A percentile compares a stretch with the other conserved stretches of the same genome.
These are phyloP conservation scores for Panagrolaimus sp. DNA, from an alignment of 1,140 invertebrate species.

Conservation along the genomic window DNA sequence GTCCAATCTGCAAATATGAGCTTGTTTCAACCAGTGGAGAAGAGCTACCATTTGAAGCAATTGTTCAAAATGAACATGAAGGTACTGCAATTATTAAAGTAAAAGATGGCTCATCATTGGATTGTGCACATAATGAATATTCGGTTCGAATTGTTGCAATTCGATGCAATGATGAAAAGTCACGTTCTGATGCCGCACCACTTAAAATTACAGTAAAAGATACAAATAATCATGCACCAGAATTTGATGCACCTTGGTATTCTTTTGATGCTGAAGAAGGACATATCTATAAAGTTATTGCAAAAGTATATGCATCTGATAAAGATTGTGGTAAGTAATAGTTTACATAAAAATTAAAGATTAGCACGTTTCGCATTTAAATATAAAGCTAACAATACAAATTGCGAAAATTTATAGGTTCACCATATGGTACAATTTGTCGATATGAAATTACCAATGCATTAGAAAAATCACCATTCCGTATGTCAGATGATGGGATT, in stretches of 20 bases:
- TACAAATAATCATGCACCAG: slow-evolving; percentile 54
- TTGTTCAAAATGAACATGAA: slow-evolving; percentile 46
- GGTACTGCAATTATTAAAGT: slow-evolving; percentile 49
- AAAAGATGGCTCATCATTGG: slow-evolving; percentile 29
- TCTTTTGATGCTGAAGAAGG: slow-evolving; percentile 54
- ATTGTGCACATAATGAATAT: slow-evolving; percentile 47
- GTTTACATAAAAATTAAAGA: too few relatives aligned
- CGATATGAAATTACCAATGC: slow-evolving; percentile 57
- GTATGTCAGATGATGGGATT: slow-evolving; percentile 53
- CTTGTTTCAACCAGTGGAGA: slow-evolving; percentile 26
- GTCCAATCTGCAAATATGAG: slow-evolving; percentile 52
- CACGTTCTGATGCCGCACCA: slow-evolving; percentile 47
- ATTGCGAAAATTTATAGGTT: too few relatives aligned
- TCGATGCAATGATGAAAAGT: slow-evolving; percentile 48
- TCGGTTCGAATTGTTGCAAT: slow-evolving; percentile 42
- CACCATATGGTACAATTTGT: slow-evolving; percentile 56
- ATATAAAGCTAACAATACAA: too few relatives aligned
- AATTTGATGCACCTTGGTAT: slow-evolving; percentile 58
- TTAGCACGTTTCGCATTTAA: too few relatives aligned
- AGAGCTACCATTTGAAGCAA: slow-evolving; percentile 41
- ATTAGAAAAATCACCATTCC: slow-evolving; percentile 51
- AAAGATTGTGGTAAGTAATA: slow-evolving; percentile 54
- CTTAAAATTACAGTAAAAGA: slow-evolving; percentile 56
- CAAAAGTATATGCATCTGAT: slow-evolving; percentile 14
- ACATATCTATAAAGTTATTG: neutral